Conservation (phyloP, 23 tunicate genomes). For the Halocynthia aurantium region DNA sequence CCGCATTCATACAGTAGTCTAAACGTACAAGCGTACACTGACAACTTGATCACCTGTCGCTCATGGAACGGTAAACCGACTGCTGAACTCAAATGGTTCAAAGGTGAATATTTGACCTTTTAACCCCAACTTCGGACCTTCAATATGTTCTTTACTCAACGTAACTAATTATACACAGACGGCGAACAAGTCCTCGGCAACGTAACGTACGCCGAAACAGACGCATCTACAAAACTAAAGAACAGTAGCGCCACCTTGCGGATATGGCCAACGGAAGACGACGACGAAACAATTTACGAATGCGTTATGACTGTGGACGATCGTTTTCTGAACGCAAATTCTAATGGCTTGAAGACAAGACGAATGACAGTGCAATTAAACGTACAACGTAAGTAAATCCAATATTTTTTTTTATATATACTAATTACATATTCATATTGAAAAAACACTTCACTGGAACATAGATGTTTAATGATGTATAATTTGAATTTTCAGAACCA, state of each 20-base stretch:
- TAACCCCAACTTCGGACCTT: background rate
- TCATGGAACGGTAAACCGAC: slow-evolving; percentile 73
- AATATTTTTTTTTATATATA: background rate
- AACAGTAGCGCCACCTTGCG: slow-evolving; percentile 81
- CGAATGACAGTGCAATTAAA: slow-evolving; percentile 30
- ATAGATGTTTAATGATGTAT: background rate
- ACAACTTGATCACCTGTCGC: slow-evolving; percentile 47
- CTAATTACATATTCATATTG: background rate
- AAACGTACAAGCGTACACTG: slow-evolving; percentile 40
- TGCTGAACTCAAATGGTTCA: slow-evolving; percentile 52
- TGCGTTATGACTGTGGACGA: slow-evolving; percentile 76
- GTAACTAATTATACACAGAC: slow-evolving; percentile 19
- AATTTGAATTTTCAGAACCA: slow-evolving; percentile 46
- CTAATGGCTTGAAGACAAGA: slow-evolving; percentile 5
- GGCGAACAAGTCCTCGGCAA: slow-evolving; percentile 27
- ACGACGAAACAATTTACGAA: slow-evolving; percentile 47
- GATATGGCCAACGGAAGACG: slow-evolving; percentile 43
- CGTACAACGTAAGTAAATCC: slow-evolving; percentile 35
- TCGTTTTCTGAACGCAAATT: background rate
- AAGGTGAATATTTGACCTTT: slow-evolving; percentile 19
- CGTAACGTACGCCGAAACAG: slow-evolving; percentile 26
- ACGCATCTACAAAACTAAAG: slow-evolving; percentile 19
- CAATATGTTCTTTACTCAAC: background rate
- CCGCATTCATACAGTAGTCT: slow-evolving; percentile 14
- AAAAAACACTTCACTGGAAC: background rate